Percentiles rank a stretch among this genome's conserved stretches.
Evolutionary conservation across 2,113 vertebrate species (phyloP).

Genomic region (Peromyscus maniculatus): DNA sequence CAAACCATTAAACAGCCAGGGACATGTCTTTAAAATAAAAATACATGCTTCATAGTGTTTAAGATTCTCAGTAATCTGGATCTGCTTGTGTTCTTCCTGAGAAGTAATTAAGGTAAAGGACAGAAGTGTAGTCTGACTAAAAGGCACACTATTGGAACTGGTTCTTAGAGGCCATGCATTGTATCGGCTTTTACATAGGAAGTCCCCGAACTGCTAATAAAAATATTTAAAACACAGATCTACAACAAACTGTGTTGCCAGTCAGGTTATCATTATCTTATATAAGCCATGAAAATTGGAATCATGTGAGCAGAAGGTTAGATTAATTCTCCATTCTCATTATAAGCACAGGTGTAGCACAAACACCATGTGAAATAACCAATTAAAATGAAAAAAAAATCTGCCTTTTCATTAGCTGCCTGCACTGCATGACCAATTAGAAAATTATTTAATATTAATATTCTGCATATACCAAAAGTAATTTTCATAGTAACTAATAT

Average conservation of each 20-base stretch:
- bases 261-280: constrained; percentile 90
- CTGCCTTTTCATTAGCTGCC: constrained; percentile 96
- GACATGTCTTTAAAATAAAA: constrained; percentile 67
- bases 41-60: constrained; percentile 35
- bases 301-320: constrained; percentile 94
- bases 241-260: constrained; percentile 84
- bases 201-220: constrained; percentile 74
- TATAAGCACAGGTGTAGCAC: constrained; percentile 96
- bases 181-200: constrained; percentile 74
- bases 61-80: constrained; percentile 55
- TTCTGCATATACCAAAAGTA: constrained; percentile 94
- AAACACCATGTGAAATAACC: constrained; percentile 94
- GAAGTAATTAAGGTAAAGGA: constrained; percentile 73
- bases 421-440: constrained; percentile 97
- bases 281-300: constrained; percentile 91
- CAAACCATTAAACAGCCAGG: constrained; percentile 39
- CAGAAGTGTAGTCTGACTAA: constrained; percentile 39
- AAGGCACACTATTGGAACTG: background rate
- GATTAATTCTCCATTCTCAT: constrained; percentile 95
- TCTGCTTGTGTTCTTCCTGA: constrained; percentile 44
- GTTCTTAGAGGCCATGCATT: constrained; percentile 61
- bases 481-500: constrained; percentile 89
- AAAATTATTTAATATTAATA: constrained; percentile 96
- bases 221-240: constrained; percentile 78
- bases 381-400: constrained; percentile 95